phyloP scores from a whole-genome alignment of 2,888 invertebrate species.

The Cyclophora punctaria region DNA sequence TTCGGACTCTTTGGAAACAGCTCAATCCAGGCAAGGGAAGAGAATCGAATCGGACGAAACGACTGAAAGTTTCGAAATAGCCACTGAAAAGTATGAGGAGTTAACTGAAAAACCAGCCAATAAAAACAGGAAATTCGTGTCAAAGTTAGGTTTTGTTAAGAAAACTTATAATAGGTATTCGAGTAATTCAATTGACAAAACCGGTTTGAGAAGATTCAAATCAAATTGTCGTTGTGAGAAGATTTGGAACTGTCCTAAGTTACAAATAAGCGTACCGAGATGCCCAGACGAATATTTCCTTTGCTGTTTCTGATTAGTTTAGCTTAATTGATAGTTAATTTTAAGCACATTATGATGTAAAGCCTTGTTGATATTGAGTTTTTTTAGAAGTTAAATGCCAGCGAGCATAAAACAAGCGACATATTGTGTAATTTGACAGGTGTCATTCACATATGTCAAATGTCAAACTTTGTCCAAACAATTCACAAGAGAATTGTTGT shows the following conservation, averaged over 20 bases:
- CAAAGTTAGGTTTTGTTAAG: slow-evolving; percentile 52
- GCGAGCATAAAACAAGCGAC: too few species aligned
- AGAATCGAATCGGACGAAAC: slow-evolving; percentile 24
- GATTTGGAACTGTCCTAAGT: slow-evolving; percentile 65
- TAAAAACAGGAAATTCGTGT: slow-evolving; percentile 26
- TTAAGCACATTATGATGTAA: neutral
- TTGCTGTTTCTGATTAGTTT: slow-evolving; percentile 51
- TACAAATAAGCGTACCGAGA: slow-evolving; percentile 62
- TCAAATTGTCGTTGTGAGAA: slow-evolving; percentile 64
- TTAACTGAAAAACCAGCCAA: slow-evolving; percentile 22
- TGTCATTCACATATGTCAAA: too few species aligned
- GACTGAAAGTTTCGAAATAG: slow-evolving; percentile 18
- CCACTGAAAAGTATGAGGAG: slow-evolving; percentile 28
- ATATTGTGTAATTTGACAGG: too few species aligned
- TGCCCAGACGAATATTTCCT: slow-evolving; percentile 67
- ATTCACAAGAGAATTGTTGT: too few species aligned
- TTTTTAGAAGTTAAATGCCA: too few species aligned
- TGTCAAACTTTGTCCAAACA: too few species aligned
- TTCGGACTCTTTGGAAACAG: slow-evolving; percentile 11
- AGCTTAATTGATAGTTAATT: too few species aligned
- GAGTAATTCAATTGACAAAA: slow-evolving; percentile 42
- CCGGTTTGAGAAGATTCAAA: slow-evolving; percentile 42
- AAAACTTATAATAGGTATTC: slow-evolving; percentile 27
- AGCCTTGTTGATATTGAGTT: too few species aligned
- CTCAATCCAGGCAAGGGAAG: slow-evolving; percentile 11